Conservation (phyloP, 2,888 invertebrate genomes). For the Neoscelio sp. region DNA sequence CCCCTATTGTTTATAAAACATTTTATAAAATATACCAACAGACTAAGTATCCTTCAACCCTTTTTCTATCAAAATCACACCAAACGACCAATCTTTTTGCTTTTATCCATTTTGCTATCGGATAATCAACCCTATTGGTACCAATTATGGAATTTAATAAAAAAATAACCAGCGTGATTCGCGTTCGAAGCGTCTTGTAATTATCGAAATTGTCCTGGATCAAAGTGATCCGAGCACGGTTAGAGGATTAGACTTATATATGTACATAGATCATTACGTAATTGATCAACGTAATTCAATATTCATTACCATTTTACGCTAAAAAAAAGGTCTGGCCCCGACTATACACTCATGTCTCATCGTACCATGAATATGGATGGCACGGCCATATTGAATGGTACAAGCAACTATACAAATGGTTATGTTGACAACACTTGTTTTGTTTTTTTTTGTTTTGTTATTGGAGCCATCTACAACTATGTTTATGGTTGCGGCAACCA, state of each 20-base stretch:
- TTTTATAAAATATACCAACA: constrained; percentile 44
- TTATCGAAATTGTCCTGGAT: constrained; percentile 51
- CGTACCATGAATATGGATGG: constrained; percentile 38
- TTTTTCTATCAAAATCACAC: constrained; percentile 4
- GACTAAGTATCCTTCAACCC: constrained; percentile 23
- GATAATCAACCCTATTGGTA: constrained; percentile 17
- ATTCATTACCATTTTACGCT: constrained; percentile 38
- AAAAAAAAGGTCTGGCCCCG: constrained; percentile 32
- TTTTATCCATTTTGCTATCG: constrained; percentile 18
- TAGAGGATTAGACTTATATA: constrained; percentile 65
- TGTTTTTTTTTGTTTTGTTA: no score
- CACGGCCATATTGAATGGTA: constrained; percentile 38
- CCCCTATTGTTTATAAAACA: constrained; percentile 46
- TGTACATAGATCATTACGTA: constrained; percentile 56
- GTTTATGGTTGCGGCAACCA: constrained; percentile 35
- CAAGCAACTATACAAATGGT: constrained; percentile 57
- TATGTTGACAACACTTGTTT: constrained; percentile 30
- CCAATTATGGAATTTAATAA: constrained; percentile 45
- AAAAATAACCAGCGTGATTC: constrained; percentile 21
- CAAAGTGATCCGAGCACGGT: constrained; percentile 63
- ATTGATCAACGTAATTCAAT: constrained; percentile 39
- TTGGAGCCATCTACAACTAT: constrained; percentile 51
- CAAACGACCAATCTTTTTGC: neutral
- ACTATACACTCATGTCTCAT: constrained; percentile 23
- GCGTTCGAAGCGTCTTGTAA: constrained; percentile 50